Conservation (phyloP, 2,888 invertebrate genomes). For the Ormyrus pomaceus region DNA sequence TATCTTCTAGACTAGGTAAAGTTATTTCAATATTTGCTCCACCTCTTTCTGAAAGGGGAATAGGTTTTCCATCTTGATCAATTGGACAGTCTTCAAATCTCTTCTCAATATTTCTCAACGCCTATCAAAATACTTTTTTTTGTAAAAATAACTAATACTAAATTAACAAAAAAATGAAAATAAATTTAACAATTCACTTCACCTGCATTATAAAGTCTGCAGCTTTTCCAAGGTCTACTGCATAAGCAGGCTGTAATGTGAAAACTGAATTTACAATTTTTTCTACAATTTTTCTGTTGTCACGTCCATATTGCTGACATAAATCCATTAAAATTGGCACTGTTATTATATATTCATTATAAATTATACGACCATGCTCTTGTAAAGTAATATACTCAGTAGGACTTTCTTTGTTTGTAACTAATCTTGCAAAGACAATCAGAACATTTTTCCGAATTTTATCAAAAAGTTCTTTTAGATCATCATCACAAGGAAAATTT, state of each 20-base stretch:
- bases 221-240: slow-evolving; percentile 63
- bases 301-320: slow-evolving; percentile 84
- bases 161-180: slow-evolving; percentile 6
- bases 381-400: slow-evolving; percentile 80
- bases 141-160: slow-evolving; percentile 25
- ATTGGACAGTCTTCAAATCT: slow-evolving; percentile 67
- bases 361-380: slow-evolving; percentile 83
- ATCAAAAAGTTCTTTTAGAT: slow-evolving; percentile 79
- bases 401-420: slow-evolving; percentile 83
- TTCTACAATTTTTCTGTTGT: slow-evolving; percentile 80
- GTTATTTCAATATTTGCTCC: slow-evolving; percentile 69
- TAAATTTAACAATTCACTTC: slow-evolving; percentile 40
- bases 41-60: slow-evolving; percentile 63
- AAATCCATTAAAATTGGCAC: slow-evolving; percentile 89
- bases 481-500: slow-evolving; percentile 73
- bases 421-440: slow-evolving; percentile 84
- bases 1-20: slow-evolving; percentile 79
- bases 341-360: slow-evolving; percentile 89
- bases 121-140: slow-evolving; percentile 61
- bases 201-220: slow-evolving; percentile 61
- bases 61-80: slow-evolving; percentile 62
- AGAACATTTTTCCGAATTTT: slow-evolving; percentile 80
- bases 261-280: slow-evolving; percentile 83
- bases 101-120: slow-evolving; percentile 69
- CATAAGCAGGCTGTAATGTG: slow-evolving; percentile 81